Percentiles rank a stretch among this genome's conserved stretches.
These are phyloP conservation scores for Pentalonia nigronervosa DNA, from an alignment of 1,140 invertebrate genomes.

Conservation along the genomic window DNA sequence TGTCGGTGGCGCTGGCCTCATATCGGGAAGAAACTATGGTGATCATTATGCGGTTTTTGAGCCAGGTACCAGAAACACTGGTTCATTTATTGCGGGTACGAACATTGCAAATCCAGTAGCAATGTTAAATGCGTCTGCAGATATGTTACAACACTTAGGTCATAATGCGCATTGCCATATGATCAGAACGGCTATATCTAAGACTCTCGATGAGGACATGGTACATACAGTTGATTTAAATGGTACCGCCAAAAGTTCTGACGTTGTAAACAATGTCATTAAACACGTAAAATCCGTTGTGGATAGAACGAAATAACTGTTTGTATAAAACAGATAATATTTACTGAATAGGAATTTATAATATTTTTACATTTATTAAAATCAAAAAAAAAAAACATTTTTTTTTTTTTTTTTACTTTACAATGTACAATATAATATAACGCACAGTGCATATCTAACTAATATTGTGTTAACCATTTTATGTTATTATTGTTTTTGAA, in stretches of 20 bases:
- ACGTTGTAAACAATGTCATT: conserved; percentile 71
- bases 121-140: conserved; percentile 90
- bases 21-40: conserved; percentile 95
- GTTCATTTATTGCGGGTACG: conserved; percentile 89
- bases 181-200: conserved; percentile 78
- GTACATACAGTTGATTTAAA: conserved; percentile 76
- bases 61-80: conserved; percentile 92
- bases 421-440: too few relatives aligned
- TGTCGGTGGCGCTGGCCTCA: conserved; percentile 93
- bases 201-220: conserved; percentile 83
- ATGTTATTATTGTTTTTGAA: too few relatives aligned
- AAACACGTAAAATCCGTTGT: conserved; percentile 60
- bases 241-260: conserved; percentile 69
- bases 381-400: too few relatives aligned
- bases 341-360: too few relatives aligned
- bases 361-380: too few relatives aligned
- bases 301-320: background rate
- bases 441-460: too few relatives aligned
- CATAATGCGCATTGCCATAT: conserved; percentile 81
- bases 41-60: conserved; percentile 91
- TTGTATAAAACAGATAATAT: background rate
- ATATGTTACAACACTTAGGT: conserved; percentile 90
- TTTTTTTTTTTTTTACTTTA: too few relatives aligned
- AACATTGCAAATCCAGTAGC: conserved; percentile 98
- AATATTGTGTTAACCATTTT: too few relatives aligned